These are phyloP conservation scores for Phallusia fumigata DNA, from an alignment of 23 tunicate species.

Conservation along the genomic window DNA sequence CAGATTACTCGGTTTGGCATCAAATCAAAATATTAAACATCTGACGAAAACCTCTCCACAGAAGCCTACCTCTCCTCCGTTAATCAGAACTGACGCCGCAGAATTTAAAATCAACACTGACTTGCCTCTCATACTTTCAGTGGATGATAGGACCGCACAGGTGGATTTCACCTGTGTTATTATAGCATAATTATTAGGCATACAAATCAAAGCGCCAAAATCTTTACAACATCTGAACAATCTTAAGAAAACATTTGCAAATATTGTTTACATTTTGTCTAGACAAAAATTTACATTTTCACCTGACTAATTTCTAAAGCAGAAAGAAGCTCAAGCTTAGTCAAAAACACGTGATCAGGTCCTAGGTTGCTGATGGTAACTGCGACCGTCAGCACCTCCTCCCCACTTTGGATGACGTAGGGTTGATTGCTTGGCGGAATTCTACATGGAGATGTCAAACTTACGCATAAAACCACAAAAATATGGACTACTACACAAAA, in stretches of 20 bases:
- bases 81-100: not conserved
- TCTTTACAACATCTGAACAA: too few species aligned
- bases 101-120: not conserved
- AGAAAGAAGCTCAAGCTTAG: not conserved
- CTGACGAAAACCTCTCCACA: too few species aligned
- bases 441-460: not conserved
- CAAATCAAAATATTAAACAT: not conserved
- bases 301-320: not conserved
- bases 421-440: not conserved
- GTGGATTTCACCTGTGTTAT: not conserved
- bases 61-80: not conserved
- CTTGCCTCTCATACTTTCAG: not conserved
- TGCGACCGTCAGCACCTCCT: not conserved
- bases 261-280: not conserved
- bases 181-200: too few species aligned
- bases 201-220: not conserved
- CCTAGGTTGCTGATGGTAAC: constrained; percentile 3
- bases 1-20: too few species aligned
- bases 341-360: not conserved
- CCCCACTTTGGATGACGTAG: constrained; percentile 1
- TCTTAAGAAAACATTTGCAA: too few species aligned
- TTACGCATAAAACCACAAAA: not conserved
- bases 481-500: too few species aligned
- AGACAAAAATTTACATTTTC: not conserved
- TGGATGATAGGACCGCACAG: not conserved